Conservation (phyloP, 2,797 vertebrate species). For the Gephyroberyx darwinii region DNA sequence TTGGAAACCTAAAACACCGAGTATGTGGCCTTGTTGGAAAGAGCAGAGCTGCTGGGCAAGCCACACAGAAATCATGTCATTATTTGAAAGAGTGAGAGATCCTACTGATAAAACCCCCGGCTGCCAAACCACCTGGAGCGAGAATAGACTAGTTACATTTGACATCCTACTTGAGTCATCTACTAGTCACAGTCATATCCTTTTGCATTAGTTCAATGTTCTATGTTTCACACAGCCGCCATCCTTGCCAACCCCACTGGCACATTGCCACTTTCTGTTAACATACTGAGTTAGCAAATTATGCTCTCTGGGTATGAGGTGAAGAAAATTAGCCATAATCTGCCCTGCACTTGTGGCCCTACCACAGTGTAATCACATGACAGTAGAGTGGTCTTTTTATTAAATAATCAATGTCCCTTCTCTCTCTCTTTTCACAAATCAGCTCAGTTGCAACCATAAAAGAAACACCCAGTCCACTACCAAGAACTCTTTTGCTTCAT, state of each 20-base stretch:
- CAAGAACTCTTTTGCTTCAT: too few species aligned
- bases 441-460: constrained; percentile 45
- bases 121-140: neutral
- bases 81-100: constrained; percentile 46
- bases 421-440: constrained; percentile 25
- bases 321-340: constrained; percentile 67
- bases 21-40: constrained; percentile 45
- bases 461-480: constrained; percentile 40
- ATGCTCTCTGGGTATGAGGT: constrained; percentile 57
- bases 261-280: constrained; percentile 51
- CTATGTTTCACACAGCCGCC: constrained; percentile 39
- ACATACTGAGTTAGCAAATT: constrained; percentile 64
- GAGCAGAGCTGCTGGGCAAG: constrained; percentile 21
- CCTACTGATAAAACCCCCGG: neutral
- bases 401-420: neutral
- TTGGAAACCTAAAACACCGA: constrained; percentile 70
- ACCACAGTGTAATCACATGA: constrained; percentile 31
- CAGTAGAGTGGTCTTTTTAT: constrained; percentile 9
- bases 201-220: constrained; percentile 14
- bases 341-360: constrained; percentile 60
- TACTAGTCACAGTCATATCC: constrained; percentile 45
- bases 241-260: constrained; percentile 25
- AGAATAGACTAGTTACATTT: constrained; percentile 21
- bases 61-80: constrained; percentile 33
- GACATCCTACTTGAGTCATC: constrained; percentile 41